These are phyloP conservation scores for Ornithorhynchus anatinus DNA, from an alignment of 2,113 vertebrate genomes.

Conservation along the genomic window DNA sequence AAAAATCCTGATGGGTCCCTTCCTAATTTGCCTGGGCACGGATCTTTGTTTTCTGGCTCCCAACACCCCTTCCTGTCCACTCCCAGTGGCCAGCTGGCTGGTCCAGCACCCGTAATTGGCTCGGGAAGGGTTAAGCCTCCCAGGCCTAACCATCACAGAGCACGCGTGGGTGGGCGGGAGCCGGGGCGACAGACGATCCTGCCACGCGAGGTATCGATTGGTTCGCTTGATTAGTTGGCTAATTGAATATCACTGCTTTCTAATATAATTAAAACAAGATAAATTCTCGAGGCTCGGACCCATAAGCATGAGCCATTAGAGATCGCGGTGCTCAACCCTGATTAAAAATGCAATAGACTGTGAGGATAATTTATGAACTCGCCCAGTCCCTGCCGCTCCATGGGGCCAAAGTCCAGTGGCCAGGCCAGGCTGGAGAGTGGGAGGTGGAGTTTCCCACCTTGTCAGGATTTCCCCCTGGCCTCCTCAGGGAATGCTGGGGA, in stretches of 20 bases:
- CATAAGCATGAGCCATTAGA: conserved; percentile 52
- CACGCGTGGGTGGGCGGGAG: no score
- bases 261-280: conserved; percentile 71
- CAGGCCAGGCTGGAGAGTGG: not conserved
- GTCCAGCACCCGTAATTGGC: no score
- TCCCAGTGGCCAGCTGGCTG: not conserved
- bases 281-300: conserved; percentile 63
- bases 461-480: not conserved
- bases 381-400: conserved; percentile 11
- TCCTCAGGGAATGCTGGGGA: not conserved
- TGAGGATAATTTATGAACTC: conserved; percentile 55
- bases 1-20: not conserved
- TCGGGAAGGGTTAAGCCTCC: conserved; percentile 10
- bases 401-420: not conserved
- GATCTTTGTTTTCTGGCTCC: not conserved
- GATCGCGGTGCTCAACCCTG: conserved; percentile 46
- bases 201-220: conserved; percentile 67
- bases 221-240: conserved; percentile 72
- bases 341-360: conserved; percentile 55
- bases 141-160: not conserved
- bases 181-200: conserved; percentile 19
- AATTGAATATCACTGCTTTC: conserved; percentile 71
- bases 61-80: no score
- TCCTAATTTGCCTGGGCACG: not conserved
- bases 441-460: not conserved